A percentile compares a stretch with the other conserved stretches of the same genome.
Evolutionary conservation across 1,140 invertebrate species (phyloP).

Genomic region (Agraylea sexmaculata): DNA sequence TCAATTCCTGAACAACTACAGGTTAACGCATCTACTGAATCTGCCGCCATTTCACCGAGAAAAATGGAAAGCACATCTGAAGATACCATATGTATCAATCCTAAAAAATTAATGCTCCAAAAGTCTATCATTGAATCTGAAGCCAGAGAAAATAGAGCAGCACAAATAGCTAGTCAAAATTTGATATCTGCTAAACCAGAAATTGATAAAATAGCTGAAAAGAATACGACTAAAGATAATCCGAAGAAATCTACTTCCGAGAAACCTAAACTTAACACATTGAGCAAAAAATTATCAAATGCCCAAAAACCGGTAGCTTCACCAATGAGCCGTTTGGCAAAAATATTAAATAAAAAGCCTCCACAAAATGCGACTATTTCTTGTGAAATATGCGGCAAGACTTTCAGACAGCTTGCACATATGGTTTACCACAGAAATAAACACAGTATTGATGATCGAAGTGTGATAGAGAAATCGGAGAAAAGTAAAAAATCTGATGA

Average conservation of each 20-base stretch:
- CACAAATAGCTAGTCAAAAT: not conserved
- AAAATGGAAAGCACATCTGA: no score
- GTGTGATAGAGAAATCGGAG: slow-evolving; percentile 17
- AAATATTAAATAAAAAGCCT: slow-evolving; percentile 15
- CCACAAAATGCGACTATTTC: slow-evolving; percentile 31
- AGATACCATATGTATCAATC: no score
- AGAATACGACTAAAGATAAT: no score
- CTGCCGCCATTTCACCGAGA: no score
- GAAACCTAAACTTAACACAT: no score
- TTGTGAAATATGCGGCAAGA: slow-evolving; percentile 17
- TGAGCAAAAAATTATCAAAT: not conserved
- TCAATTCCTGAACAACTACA: no score
- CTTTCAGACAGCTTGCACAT: slow-evolving; percentile 16
- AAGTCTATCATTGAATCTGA: no score
- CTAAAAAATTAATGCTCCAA: no score
- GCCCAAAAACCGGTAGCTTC: slow-evolving; percentile 4
- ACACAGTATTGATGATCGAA: slow-evolving; percentile 14
- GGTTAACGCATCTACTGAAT: no score
- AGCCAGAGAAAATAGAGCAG: not conserved
- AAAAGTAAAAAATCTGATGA: slow-evolving; percentile 24
- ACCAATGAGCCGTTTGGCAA: slow-evolving; percentile 17
- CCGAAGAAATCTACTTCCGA: no score
- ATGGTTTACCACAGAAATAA: slow-evolving; percentile 14
- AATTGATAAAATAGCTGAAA: not conserved
- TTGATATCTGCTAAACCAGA: not conserved